These are phyloP conservation scores for Erebia palarica DNA, from an alignment of 2,888 invertebrate genomes.

Conservation along the genomic window DNA sequence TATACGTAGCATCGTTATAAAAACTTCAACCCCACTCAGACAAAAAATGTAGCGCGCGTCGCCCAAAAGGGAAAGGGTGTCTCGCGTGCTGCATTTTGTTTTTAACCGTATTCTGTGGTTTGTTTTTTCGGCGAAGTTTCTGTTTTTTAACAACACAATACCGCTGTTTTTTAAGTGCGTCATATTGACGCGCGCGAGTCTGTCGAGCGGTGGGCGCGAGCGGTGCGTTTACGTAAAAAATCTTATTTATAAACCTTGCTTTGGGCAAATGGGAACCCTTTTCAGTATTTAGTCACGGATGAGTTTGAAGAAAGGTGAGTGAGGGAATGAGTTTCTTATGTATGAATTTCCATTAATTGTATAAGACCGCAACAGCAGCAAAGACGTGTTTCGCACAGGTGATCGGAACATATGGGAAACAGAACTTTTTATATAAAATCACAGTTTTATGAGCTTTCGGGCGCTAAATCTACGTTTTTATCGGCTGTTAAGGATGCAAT, in stretches of 20 bases:
- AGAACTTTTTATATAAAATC: conserved; percentile 30
- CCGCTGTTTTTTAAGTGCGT: conserved; percentile 78
- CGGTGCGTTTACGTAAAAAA: conserved; percentile 65
- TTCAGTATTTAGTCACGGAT: conserved; percentile 71
- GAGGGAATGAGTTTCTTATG: conserved; percentile 53
- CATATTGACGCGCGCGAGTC: conserved; percentile 70
- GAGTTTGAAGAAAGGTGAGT: conserved; percentile 64
- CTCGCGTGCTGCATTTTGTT: conserved; percentile 80
- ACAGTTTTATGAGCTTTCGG: not conserved
- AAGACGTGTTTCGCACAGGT: conserved; percentile 54
- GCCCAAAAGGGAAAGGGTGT: conserved; percentile 82
- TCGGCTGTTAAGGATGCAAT: not conserved
- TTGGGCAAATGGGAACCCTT: conserved; percentile 69
- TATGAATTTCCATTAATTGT: conserved; percentile 59
- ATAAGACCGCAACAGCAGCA: conserved; percentile 52
- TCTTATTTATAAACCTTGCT: conserved; percentile 75
- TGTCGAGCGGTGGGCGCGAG: conserved; percentile 68
- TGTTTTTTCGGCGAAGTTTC: conserved; percentile 78
- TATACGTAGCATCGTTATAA: conserved; percentile 77
- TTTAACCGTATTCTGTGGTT: conserved; percentile 79
- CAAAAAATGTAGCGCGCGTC: conserved; percentile 78
- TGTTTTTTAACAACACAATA: conserved; percentile 81
- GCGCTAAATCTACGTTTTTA: not conserved
- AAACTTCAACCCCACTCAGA: conserved; percentile 77
- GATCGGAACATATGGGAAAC: conserved; percentile 63